Conservation (phyloP, 2,113 vertebrate species). For the Pseudois nayaur region DNA sequence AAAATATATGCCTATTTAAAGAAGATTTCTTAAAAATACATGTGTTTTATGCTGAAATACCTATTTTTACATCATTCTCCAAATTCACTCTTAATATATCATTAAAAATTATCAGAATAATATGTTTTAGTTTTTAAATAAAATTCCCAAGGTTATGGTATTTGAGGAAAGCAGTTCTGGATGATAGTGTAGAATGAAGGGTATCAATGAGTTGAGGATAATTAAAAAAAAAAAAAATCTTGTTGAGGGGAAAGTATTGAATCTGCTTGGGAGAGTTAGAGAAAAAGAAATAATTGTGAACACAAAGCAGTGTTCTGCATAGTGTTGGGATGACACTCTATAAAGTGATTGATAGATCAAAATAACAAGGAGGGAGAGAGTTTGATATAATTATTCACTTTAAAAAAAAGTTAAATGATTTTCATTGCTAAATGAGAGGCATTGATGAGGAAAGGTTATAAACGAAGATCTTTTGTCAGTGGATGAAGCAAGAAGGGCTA, state of each 20-base stretch:
- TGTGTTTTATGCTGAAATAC: neutral
- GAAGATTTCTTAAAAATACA: neutral
- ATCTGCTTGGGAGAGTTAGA: neutral
- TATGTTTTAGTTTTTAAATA: neutral
- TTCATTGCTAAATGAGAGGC: neutral
- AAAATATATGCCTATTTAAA: neutral
- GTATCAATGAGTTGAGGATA: neutral
- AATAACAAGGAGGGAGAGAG: neutral
- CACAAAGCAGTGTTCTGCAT: neutral
- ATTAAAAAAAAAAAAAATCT: neutral
- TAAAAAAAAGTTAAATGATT: neutral
- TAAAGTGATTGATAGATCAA: neutral
- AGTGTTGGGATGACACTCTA: neutral
- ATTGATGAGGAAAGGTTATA: neutral
- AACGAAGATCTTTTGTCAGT: neutral
- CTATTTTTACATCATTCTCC: neutral
- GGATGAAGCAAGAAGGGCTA: neutral
- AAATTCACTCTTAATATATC: neutral
- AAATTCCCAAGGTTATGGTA: neutral
- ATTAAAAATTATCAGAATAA: neutral
- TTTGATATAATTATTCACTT: neutral
- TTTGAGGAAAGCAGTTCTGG: neutral
- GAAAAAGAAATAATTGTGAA: neutral
- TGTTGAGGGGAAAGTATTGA: neutral
- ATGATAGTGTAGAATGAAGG: neutral